These are phyloP conservation scores for Unio pictorum DNA, from an alignment of 2,888 invertebrate species.

Conservation along the genomic window DNA sequence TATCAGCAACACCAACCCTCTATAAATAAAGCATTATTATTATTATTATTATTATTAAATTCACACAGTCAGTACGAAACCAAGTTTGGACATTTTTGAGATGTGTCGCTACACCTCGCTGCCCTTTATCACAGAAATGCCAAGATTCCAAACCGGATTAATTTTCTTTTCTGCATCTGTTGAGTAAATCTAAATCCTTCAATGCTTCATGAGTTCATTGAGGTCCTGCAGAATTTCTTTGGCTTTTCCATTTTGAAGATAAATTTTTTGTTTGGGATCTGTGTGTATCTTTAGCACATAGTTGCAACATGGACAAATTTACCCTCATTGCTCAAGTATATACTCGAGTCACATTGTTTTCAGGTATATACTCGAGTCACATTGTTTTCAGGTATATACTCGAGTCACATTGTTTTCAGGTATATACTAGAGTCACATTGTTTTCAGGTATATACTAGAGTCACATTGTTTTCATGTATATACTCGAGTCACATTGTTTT, in stretches of 20 bases:
- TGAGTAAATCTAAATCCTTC: background rate
- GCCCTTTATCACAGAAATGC: too few species aligned
- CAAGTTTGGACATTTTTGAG: too few species aligned
- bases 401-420: too few species aligned
- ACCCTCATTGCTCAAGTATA: background rate
- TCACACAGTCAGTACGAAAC: too few species aligned
- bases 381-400: too few species aligned
- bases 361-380: too few species aligned
- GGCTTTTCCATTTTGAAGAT: background rate
- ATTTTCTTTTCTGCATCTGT: conserved; percentile 1
- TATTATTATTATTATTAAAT: too few species aligned
- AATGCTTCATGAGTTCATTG: background rate
- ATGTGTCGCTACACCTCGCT: too few species aligned
- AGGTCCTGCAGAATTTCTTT: background rate
- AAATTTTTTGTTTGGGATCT: background rate
- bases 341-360: background rate
- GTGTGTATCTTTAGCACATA: background rate
- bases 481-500: background rate
- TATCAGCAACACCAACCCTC: too few species aligned
- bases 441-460: too few species aligned
- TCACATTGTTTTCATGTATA: background rate
- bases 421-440: too few species aligned
- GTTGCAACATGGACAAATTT: background rate
- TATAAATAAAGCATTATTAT: too few species aligned
- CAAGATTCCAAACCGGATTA: background rate